phyloP scores from a whole-genome alignment of 2,797 vertebrate species.

The Peromyscus nudipes region DNA sequence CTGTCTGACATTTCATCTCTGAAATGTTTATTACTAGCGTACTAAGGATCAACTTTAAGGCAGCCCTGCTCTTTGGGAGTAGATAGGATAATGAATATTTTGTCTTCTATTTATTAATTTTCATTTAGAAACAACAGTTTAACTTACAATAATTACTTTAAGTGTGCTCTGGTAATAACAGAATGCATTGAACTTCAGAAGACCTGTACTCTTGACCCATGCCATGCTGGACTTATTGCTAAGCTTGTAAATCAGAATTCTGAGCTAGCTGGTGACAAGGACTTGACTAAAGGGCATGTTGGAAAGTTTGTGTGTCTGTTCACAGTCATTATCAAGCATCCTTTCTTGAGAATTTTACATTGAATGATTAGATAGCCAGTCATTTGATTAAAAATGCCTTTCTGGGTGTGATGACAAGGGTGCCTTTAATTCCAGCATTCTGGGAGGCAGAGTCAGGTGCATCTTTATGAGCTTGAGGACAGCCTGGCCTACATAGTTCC shows the following conservation, averaged over 20 bases:
- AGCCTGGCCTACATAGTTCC: background rate
- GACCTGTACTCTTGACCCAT: background rate
- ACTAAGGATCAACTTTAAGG: background rate
- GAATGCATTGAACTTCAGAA: constrained; percentile 38
- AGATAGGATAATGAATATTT: background rate
- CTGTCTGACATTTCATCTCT: constrained; percentile 10
- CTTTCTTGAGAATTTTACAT: background rate
- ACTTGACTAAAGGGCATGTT: background rate
- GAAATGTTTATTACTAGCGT: constrained; percentile 46
- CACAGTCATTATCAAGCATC: constrained; percentile 17
- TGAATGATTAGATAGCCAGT: background rate
- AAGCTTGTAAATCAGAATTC: constrained; percentile 17
- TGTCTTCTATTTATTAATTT: constrained; percentile 58
- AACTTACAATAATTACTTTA: constrained; percentile 46
- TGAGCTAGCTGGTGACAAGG: background rate
- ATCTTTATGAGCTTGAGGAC: background rate
- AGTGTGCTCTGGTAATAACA: constrained; percentile 50
- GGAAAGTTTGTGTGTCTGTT: background rate
- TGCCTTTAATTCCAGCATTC: background rate
- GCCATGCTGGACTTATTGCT: constrained; percentile 32
- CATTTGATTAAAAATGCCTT: constrained; percentile 25
- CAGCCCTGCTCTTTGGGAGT: background rate
- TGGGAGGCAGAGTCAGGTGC: background rate
- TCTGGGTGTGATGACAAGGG: background rate
- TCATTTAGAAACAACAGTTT: constrained; percentile 68